Base-by-base conservation (phyloP, 2,888 invertebrate genomes). In the Ormia ochracea region DNA sequence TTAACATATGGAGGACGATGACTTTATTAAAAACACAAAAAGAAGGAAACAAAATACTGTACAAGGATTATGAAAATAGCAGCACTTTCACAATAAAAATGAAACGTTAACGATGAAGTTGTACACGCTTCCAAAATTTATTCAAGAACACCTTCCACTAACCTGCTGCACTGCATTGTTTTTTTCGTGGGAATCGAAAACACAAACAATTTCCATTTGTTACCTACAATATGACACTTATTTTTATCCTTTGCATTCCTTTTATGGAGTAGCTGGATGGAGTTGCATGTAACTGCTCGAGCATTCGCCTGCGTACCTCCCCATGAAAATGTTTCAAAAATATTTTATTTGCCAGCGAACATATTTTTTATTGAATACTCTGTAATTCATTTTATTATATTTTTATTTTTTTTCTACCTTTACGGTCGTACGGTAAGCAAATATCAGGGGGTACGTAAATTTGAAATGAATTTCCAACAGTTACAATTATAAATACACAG, bases 401-500 rank as follows among this genome's bases (percentile, higher is more conserved):
- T 72, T 48, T 28, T n/a, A 10, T 41, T 5, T n/a, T 14, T 50
- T 41, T 58, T 70, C 50, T 31, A 21, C 38, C 10, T 41, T 50
- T 38, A 12, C 4, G 14, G 9, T 4, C 23, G 43, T 33, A 33
- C 59, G n/a, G n/a, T n/a, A n/a, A n/a, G 12, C 54, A 45, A 69
- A 61, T 36, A 65, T 41, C 17, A 7, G 23, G 17, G 48, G 31
- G 50, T 14, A 26, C 58, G 50, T 74, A 58, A 69, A 78, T 69
- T 69, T 68, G 33, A 69, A 74, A 74, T 78, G 63, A 73, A 78
- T 58, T 69, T 73, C 54, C 73, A 73, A 68, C 73, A 73, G 54
- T 73, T 68, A 50, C 73, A 68, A 68, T 63, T 69, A 79, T 45
- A 50, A 21, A 21, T n/a, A 54, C 10, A 43, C 26, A 36, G 10